phyloP scores from a whole-genome alignment of 2,113 vertebrate genomes.

The Nesogale talazaci region DNA sequence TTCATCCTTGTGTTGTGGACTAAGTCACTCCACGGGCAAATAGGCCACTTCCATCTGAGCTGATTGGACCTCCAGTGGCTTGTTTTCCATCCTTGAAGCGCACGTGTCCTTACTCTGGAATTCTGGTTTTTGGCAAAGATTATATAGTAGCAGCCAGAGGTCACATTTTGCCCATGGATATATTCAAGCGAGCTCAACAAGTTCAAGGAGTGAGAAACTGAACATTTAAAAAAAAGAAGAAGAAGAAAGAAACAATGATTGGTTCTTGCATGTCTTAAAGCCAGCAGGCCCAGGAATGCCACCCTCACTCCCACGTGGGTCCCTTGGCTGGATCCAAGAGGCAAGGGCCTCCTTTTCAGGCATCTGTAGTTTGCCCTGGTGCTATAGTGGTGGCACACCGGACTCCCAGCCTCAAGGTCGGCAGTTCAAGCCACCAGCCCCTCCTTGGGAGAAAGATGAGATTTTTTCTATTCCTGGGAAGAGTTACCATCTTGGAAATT shows the following conservation, averaged over 20 bases:
- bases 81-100: not conserved
- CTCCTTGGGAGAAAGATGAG: no score
- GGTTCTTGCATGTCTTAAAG: not conserved
- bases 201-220: slow-evolving; percentile 3
- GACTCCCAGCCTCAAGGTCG: no score
- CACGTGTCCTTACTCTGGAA: not conserved
- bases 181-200: not conserved
- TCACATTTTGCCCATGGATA: not conserved
- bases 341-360: not conserved
- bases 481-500: no score
- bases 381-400: no score
- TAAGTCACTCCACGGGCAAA: not conserved
- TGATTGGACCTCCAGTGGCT: not conserved
- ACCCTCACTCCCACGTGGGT: not conserved
- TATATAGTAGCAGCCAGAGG: not conserved
- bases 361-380: no score
- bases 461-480: no score
- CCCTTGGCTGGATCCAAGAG: not conserved
- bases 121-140: not conserved
- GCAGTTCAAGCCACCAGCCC: no score
- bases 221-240: not conserved
- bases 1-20: not conserved
- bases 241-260: not conserved
- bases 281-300: not conserved
- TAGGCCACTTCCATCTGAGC: not conserved